Base-by-base conservation (phyloP, 1,140 invertebrate genomes). In the Nautilus pompilius region DNA sequence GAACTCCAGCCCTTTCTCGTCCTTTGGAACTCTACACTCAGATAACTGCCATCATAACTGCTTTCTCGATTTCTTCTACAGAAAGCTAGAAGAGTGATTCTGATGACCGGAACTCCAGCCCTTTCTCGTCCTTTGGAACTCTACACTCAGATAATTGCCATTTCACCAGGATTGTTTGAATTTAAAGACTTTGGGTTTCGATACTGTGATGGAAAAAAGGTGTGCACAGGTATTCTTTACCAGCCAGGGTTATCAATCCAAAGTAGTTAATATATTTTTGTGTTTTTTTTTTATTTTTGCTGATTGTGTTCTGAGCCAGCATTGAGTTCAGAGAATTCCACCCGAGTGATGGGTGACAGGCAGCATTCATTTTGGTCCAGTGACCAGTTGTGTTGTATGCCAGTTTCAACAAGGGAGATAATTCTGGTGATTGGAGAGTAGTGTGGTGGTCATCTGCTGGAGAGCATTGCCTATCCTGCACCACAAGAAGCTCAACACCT, bases 51-150 rank as follows among this genome's bases (percentile, higher is more conserved):
- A 60, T 81, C 5, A 69, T 62, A 54, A n/a, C n/a, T n/a, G n/a
- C n/a, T n/a, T n/a, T n/a, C n/a, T n/a, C n/a, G 36, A 8, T 53
- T 53, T 24, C 46, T 0, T 51, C 64, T 60, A 20, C 69, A 82
- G 67, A 82, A 83, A 55, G 85, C 89, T 0, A 85, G 85, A 59
- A 86, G 93, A 20, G 85, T 93, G 0, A 84, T 99, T 53, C 82
- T 99, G 17, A 82, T 99, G 6, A 92, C 90, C 68, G 97, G 97
- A 28, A 99, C 97, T 1, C 97, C 97, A 1, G 96, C 95, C 0
- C 82, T 99, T 3, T 96, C 93, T 13, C 83, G 95, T 32, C 96
- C 97, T 0, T 85, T 68, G 1, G 97, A 99, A 66, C 69, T 81
- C 2, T 81, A 63, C 62, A 73, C 75, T 5, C 78, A 79, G 66